Evolutionary conservation across 2,113 vertebrate genomes (phyloP).

Genomic region (Microcebus murinus): DNA sequence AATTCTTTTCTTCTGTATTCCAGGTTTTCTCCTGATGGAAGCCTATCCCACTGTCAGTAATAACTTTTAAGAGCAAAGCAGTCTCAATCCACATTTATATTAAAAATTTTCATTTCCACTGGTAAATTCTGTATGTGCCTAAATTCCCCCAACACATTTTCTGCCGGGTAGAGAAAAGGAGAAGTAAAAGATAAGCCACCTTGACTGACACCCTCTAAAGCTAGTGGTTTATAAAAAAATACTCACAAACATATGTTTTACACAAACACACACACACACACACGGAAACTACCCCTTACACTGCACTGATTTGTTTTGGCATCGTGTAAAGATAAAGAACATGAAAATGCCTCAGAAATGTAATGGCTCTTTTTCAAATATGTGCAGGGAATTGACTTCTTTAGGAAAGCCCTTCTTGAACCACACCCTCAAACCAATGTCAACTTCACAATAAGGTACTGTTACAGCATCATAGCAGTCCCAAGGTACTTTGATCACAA

Average conservation of each 20-base stretch:
- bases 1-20: neutral
- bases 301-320: neutral
- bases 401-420: neutral
- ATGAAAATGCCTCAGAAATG: neutral
- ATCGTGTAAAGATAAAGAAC: neutral
- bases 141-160: neutral
- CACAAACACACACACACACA: neutral
- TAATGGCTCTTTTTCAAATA: neutral
- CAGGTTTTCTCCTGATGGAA: neutral
- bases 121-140: neutral
- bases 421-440: neutral
- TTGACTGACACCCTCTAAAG: neutral
- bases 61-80: slow-evolving; percentile 1
- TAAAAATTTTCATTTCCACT: neutral
- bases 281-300: neutral
- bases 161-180: neutral
- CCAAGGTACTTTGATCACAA: neutral
- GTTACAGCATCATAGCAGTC: neutral
- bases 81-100: neutral
- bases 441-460: neutral
- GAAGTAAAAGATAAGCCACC: neutral
- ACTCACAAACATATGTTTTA: neutral
- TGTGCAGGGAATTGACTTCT: neutral
- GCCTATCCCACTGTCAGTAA: neutral
- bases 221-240: neutral